Percentiles rank a stretch among this genome's conserved stretches.
Evolutionary conservation across 2,888 invertebrate genomes (phyloP).

Genomic region (Colletes collaris): DNA sequence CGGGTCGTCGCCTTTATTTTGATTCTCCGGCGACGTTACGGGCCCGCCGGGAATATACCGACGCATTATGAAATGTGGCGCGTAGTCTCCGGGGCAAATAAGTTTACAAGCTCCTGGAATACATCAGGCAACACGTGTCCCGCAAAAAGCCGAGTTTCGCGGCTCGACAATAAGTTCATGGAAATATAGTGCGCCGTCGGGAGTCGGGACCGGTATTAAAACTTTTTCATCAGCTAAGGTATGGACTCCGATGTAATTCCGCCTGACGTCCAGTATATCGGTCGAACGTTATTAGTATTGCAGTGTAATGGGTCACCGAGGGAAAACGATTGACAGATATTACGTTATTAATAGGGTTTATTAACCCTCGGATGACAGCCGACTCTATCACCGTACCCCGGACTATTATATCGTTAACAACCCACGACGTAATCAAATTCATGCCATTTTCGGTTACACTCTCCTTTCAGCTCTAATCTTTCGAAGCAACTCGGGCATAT

Average conservation of each 20-base stretch:
- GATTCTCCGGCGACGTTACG: conserved; percentile 64
- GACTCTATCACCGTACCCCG: too few species aligned
- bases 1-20: conserved; percentile 64
- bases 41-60: conserved; percentile 63
- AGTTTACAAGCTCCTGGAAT: conserved; percentile 73
- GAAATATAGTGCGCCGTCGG: conserved; percentile 75
- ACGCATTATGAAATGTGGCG: conserved; percentile 73
- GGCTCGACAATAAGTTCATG: conserved; percentile 77
- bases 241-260: conserved; percentile 68
- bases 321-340: background rate
- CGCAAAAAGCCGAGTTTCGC: conserved; percentile 77
- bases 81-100: conserved; percentile 74
- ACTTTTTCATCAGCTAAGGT: conserved; percentile 76
- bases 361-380: background rate
- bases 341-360: background rate
- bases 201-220: conserved; percentile 74
- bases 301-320: background rate
- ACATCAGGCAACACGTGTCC: conserved; percentile 79
- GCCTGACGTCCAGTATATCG: conserved; percentile 31
- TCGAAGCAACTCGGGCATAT: too few species aligned
- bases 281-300: conserved; percentile 22
- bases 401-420: too few species aligned
- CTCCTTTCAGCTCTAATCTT: too few species aligned
- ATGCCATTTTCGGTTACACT: too few species aligned
- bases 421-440: too few species aligned